Evolutionary conservation across 2,797 vertebrate species (phyloP), one percentile per base, ranked within the genome.

Genomic region (Australoheros facetus): DNA sequence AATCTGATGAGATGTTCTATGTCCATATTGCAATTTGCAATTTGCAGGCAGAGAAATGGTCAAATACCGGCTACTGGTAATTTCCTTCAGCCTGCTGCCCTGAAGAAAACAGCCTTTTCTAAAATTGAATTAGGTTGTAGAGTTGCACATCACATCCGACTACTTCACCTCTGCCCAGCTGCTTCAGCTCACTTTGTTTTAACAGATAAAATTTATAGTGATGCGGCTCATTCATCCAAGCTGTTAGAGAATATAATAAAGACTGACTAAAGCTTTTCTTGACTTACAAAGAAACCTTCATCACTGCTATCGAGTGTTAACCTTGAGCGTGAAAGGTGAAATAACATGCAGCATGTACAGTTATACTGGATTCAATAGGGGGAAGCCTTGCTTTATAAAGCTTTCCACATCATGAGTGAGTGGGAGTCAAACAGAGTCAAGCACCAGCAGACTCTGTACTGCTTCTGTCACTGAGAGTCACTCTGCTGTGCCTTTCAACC

Each of bases 281-380:
- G 14, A 85, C 78, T 70, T 56, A 90, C 66, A 84, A 66, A 80
- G 70, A 34, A 39, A 71, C 80, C 62, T 74, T 78, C 56, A 77
- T 59, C 62, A 54, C 26, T 13, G 3, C 69, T 42, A 42, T 17
- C 77, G 45, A 75, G 39, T 17, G 19, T 73, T 79, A 80, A 86
- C 64, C 78, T 86, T 87, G 70, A 78, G 64, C 42, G 42, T 58
- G 62, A 66, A 66, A 77, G 83, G 75, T 85, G 70, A 86, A 66
- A 59, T 85, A 66, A 34, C 51, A 54, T 57, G 51, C 28, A 34
- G 19, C 51, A 48, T 58, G 69, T 77, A 74, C 37, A 60, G 39
- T 82, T 69, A 48, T 1, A 14, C 21, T 58, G 17, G 51, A 85
- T 79, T 84, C 51, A 83, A 60, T 74, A 81, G 28, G 53, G 55